Conservation (phyloP, 2,888 invertebrate species). For the Nemoura dubitans region DNA sequence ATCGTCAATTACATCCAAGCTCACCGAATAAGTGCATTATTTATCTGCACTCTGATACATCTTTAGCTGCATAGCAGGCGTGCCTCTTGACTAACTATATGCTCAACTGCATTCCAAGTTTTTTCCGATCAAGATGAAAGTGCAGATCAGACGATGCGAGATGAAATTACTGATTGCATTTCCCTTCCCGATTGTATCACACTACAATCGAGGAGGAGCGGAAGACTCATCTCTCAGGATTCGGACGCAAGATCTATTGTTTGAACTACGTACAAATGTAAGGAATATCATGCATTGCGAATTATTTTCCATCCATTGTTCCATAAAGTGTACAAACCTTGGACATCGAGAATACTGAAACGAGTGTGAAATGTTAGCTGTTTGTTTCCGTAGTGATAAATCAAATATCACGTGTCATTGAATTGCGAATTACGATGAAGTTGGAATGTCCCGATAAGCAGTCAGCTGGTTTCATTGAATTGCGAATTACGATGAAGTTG, state of each 20-base stretch:
- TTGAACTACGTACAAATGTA: no score
- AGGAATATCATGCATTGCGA: no score
- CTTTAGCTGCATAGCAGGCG: not conserved
- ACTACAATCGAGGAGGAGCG: no score
- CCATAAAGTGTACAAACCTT: not conserved
- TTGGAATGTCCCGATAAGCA: not conserved
- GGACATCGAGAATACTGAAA: not conserved
- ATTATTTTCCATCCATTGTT: no score
- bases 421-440: not conserved
- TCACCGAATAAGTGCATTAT: not conserved
- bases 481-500: not conserved
- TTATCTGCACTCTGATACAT: not conserved
- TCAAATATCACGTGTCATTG: not conserved
- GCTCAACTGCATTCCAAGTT: not conserved
- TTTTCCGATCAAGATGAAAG: constrained; percentile 12
- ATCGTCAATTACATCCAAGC: not conserved
- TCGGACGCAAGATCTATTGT: no score
- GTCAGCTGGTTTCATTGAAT: not conserved
- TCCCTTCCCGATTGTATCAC: not conserved
- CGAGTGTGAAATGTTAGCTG: not conserved
- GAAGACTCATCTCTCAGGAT: no score
- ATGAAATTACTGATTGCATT: not conserved
- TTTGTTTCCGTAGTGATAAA: not conserved
- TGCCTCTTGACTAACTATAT: not conserved
- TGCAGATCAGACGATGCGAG: not conserved